These are phyloP conservation scores for Cordilura impudica DNA, from an alignment of 2,888 invertebrate species.

Conservation along the genomic window DNA sequence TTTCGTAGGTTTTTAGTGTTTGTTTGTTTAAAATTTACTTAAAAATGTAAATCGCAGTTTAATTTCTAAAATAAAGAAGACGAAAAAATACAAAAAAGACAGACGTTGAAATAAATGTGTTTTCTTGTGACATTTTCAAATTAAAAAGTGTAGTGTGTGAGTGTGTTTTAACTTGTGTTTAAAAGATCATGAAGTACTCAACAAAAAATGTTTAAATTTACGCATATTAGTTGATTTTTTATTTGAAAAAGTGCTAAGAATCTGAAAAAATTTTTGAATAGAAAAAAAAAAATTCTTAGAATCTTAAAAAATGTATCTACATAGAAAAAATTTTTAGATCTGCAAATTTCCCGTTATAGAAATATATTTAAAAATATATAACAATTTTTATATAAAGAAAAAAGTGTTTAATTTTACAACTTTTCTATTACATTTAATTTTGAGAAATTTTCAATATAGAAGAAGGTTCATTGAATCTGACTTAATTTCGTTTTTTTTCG, in stretches of 20 bases:
- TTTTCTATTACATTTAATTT: background rate
- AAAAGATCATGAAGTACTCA: conserved; percentile 36
- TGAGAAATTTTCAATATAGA: no score
- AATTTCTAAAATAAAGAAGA: conserved; percentile 72
- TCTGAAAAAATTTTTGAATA: background rate
- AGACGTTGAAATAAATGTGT: conserved; percentile 17
- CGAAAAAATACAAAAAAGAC: conserved; percentile 7
- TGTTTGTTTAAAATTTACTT: conserved; percentile 67
- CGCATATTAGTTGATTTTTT: conserved; percentile 45
- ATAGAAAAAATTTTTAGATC: no score
- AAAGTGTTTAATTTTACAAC: background rate
- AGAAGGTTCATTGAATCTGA: no score
- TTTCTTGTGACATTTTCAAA: background rate
- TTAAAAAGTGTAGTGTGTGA: background rate
- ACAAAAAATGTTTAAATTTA: no score
- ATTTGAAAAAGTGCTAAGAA: background rate
- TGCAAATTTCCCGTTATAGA: no score
- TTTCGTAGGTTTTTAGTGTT: conserved; percentile 60
- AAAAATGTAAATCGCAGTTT: conserved; percentile 76
- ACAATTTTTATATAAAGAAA: no score
- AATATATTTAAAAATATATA: no score
- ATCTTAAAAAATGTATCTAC: no score
- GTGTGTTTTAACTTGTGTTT: conserved; percentile 18
- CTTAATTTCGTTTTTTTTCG: no score
- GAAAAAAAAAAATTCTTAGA: background rate